Evolutionary conservation across 2,797 vertebrate genomes (phyloP).

Genomic region (Loriculus beryllinus): DNA sequence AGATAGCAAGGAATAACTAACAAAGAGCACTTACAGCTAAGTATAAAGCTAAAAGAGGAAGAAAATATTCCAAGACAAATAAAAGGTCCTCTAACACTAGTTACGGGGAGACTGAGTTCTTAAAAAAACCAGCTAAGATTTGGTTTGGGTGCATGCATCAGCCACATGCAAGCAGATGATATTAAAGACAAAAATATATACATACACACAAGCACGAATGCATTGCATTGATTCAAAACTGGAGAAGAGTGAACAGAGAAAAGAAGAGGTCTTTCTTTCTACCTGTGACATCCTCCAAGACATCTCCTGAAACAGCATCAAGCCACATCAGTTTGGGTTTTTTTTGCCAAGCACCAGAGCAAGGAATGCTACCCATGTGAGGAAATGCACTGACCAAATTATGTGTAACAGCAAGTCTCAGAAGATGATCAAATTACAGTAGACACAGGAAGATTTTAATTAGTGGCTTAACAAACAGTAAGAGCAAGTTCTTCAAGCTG

Average conservation of each 20-base stretch:
- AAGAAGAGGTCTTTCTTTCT: not conserved
- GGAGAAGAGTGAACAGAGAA: not conserved
- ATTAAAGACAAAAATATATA: not conserved
- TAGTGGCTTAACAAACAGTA: not conserved
- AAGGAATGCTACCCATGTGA: not conserved
- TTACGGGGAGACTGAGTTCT: not conserved
- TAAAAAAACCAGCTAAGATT: not conserved
- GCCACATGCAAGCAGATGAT: not conserved
- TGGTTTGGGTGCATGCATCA: not conserved
- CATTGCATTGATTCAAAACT: not conserved
- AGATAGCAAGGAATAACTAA: not conserved
- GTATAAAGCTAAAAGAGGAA: not conserved
- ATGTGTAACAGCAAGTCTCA: fast-evolving
- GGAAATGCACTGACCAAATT: not conserved
- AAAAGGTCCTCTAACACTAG: not conserved
- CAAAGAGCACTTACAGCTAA: not conserved
- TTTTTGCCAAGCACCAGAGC: not conserved
- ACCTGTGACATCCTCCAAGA: not conserved
- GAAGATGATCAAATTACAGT: not conserved
- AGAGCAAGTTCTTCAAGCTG: not conserved
- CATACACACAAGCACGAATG: fast-evolving
- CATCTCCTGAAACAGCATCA: not conserved
- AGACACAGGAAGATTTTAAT: not conserved
- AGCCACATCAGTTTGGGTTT: fast-evolving
- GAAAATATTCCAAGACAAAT: not conserved